Base-by-base conservation (phyloP, 2,797 vertebrate genomes). In the Mormyrus hasselquistii region DNA sequence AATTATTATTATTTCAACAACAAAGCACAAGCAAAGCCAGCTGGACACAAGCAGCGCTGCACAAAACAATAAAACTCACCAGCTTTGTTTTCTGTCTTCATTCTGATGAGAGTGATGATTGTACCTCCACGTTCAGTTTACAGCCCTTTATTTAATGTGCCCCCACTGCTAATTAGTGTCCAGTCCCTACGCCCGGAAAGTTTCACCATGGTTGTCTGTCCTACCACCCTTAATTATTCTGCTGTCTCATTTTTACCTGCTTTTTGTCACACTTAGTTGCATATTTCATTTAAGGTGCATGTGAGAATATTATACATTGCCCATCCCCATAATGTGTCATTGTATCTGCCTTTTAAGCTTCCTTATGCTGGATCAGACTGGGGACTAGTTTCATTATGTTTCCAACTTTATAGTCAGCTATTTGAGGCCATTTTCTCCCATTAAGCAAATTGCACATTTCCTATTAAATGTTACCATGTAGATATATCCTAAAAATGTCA, bases 401-500 rank as follows among this genome's bases (percentile, higher is more conserved):
- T 38, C 73, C 38, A 79, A 16, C 16, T 79, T 79, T 79, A 79
- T 79, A 41, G 34, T 79, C 34, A 44, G 73, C 73, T 44, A 79
- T 79, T 41, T 79, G 16, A 19, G 14, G 73, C 73, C 38, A 44
- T 79, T 79, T 41, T 41, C 73, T 41, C 34, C 34, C 38, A 44
- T 79, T 79, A 79, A 79, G 73, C 73, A 79, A 79, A 79, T 79
- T 79, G 73, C 73, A 79, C 34, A 79, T 79, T 44, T 44, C 34
- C 73, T 69, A 69, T 69, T 69, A 79, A 79, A 41, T 79, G 34
- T 79, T 79, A 79, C 73, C 73, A 41, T 79, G 73, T 79, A 79
- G 34, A 44, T 79, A 79, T 44, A 79, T 79, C 38, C 73, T 79
- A 44, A 79, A 41, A 79, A 79, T 16, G 73, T 79, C 73, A 69